Conservation (phyloP, 2,113 vertebrate genomes). For the Bambusicola thoracicus region DNA sequence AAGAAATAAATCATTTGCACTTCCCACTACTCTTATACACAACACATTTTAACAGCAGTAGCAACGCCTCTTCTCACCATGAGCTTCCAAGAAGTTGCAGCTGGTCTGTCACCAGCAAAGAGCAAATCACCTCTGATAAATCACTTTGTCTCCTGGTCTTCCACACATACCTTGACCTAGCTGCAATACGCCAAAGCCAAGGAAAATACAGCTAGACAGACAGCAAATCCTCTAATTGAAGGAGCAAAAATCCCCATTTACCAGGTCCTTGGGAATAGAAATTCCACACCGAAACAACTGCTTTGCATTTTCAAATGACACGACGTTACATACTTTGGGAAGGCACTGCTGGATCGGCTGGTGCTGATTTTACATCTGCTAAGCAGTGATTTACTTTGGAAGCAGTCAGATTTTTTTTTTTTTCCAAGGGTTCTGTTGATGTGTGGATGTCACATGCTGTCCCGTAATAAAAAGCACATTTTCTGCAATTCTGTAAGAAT, state of each 20-base stretch:
- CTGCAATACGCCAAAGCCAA: background rate
- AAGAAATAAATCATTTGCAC: background rate
- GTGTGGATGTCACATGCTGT: background rate
- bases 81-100: background rate
- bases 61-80: background rate
- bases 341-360: background rate
- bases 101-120: background rate
- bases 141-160: background rate
- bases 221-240: background rate
- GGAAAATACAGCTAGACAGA: background rate
- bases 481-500: background rate
- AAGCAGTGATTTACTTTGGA: slow-evolving; percentile 11
- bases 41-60: background rate
- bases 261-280: background rate
- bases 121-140: background rate
- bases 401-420: background rate
- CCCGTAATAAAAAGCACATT: slow-evolving; percentile 14
- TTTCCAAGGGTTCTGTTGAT: background rate
- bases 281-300: background rate
- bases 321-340: background rate
- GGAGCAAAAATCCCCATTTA: background rate
- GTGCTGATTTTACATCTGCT: slow-evolving; percentile 1
- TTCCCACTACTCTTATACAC: background rate
- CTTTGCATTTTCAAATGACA: slow-evolving; percentile 45
- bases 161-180: background rate